These are phyloP conservation scores for Leptopilina clavipes DNA, from an alignment of 1,140 invertebrate species.

Conservation along the genomic window DNA sequence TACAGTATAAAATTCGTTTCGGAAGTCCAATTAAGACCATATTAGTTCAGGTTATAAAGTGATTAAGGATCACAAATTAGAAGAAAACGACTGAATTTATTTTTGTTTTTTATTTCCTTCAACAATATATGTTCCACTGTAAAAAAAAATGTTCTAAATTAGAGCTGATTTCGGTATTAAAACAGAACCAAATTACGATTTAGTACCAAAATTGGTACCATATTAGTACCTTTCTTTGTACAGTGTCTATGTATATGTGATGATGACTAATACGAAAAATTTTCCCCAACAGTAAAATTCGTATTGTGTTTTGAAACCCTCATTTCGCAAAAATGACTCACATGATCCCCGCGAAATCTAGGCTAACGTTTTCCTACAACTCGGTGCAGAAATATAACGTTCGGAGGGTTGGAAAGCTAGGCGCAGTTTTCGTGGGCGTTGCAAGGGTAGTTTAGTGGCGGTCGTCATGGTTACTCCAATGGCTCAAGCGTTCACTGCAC, in stretches of 20 bases:
- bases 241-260: neutral
- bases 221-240: too few species aligned
- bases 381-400: constrained; percentile 53
- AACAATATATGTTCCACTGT: too few species aligned
- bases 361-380: constrained; percentile 47
- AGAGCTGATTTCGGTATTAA: too few species aligned
- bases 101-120: too few species aligned
- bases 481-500: constrained; percentile 69
- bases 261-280: constrained; percentile 9
- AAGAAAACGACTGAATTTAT: too few species aligned
- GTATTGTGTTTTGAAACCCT: neutral
- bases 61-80: neutral
- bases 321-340: constrained; percentile 23
- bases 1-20: neutral
- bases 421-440: constrained; percentile 63
- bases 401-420: constrained; percentile 54
- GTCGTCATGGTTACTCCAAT: constrained; percentile 73
- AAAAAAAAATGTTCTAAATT: too few species aligned
- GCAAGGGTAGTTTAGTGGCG: constrained; percentile 74
- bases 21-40: constrained; percentile 5
- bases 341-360: constrained; percentile 24
- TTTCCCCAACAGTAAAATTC: constrained; percentile 14
- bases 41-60: neutral
- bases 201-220: too few species aligned
- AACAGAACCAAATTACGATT: too few species aligned